Conservation (phyloP, 2,113 vertebrate species). For the Laticauda colubrina region DNA sequence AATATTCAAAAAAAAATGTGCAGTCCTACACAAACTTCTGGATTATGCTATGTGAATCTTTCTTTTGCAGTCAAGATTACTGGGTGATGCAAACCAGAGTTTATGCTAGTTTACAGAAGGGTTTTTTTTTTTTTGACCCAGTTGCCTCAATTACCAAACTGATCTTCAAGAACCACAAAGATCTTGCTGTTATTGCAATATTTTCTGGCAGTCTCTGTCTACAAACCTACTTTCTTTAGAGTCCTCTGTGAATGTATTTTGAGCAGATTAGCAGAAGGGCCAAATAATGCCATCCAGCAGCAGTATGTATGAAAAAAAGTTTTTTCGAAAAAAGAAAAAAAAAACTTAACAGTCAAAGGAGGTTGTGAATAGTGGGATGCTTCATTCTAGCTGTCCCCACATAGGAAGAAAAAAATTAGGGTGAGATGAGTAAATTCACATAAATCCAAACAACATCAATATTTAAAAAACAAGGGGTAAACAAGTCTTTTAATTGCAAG, state of each 20-base stretch:
- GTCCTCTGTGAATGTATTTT: neutral
- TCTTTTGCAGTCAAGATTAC: neutral
- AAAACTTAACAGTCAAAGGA: neutral
- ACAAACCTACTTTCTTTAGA: neutral
- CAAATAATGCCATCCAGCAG: fast-evolving
- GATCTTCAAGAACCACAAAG: neutral
- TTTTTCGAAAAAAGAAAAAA: neutral
- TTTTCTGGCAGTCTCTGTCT: fast-evolving
- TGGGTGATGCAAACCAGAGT: neutral
- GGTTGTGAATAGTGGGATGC: neutral
- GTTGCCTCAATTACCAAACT: neutral
- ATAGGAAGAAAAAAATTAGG: neutral
- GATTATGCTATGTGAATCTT: neutral
- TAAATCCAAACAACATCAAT: neutral
- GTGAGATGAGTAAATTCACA: neutral
- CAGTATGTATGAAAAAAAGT: fast-evolving
- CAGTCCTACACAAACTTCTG: neutral
- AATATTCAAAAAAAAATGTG: neutral
- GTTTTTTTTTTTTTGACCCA: neutral
- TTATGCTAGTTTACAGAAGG: neutral
- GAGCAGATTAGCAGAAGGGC: neutral
- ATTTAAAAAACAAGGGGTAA: fast-evolving
- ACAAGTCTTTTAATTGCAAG: neutral
- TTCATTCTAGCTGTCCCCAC: neutral
- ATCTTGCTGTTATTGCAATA: neutral